Evolutionary conservation across 2,888 invertebrate species (phyloP), one percentile per base, ranked within the genome.

Genomic region (Tachystola acroxantha): DNA sequence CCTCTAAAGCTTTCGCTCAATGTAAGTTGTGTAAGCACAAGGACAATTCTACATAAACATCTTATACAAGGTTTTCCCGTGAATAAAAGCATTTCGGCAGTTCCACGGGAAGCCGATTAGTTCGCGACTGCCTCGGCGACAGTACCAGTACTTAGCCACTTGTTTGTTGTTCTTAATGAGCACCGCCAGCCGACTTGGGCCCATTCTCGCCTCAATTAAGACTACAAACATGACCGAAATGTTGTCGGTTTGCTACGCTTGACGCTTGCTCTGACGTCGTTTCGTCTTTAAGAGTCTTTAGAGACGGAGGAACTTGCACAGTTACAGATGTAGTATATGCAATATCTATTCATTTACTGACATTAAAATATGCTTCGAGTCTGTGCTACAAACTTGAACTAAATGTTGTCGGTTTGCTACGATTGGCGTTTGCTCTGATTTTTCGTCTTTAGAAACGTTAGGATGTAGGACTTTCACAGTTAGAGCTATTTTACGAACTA

Each of bases 161-260:
- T 82, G 82, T 84, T 84, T 80, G 82, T 77, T 80, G 79, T 78
- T 79, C 75, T 77, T 85, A 84, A 85, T 81, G 85, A 86, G 82
- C 77, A 73, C 53, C 63, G 77, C 66, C 73, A 80, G 76, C 75
- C 76, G 77, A 82, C 69, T 82, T 77, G 56, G 71, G 71, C 60
- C 69, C 75, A 78, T 76, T 77, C 68, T 68, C 70, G 75, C 72
- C 75, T 81, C 81, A 84, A 84, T 85, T 84, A 85, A 79, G 73
- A 69, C 81, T 69, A 69, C 74, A 73, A 78, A 79, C 82, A 81
- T 76, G 75, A 71, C 75, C 73, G 47, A 64, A 74, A 70, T 71
- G 65, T 68, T 62, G 67, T 65, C 64, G 64, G 53, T 59, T 63
- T 57, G 60, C 50, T 53, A 54, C 51, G 41, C 48, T 50, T 52